A percentile compares a stretch with the other conserved stretches of the same genome.
Evolutionary conservation across 92 coral and sea anemone species (phyloP).

Genomic region (Diadumene lineata): DNA sequence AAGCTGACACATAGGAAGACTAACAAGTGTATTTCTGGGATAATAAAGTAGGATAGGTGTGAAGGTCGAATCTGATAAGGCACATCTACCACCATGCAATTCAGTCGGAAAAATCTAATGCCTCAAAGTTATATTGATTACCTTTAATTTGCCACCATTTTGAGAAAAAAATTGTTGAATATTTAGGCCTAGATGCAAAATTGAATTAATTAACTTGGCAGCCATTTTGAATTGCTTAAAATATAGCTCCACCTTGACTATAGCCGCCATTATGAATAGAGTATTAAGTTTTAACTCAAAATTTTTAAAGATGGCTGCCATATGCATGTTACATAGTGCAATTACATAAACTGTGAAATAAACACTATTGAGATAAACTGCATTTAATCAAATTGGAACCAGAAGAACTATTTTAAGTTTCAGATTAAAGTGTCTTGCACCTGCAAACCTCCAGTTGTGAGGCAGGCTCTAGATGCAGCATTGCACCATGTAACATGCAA

Average conservation of each 20-base stretch:
- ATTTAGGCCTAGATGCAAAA: neutral
- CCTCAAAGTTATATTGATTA: neutral
- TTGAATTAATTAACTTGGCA: conserved; percentile 6
- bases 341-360: too few relatives aligned
- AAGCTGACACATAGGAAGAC: conserved; percentile 10
- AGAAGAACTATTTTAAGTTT: too few relatives aligned
- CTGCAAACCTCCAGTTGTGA: too few relatives aligned
- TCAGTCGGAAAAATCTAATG: conserved; percentile 1
- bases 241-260: too few relatives aligned
- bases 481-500: neutral
- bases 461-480: too few relatives aligned
- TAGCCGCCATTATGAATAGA: neutral
- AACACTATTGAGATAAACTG: too few relatives aligned
- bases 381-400: too few relatives aligned
- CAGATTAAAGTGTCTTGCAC: too few relatives aligned
- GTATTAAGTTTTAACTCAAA: neutral
- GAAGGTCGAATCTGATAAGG: conserved; percentile 13
- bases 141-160: conserved; percentile 3
- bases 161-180: neutral
- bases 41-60: conserved; percentile 14
- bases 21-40: conserved; percentile 9
- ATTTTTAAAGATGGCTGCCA: neutral
- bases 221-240: neutral
- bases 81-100: conserved; percentile 20
- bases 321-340: neutral